phyloP scores from a whole-genome alignment of 2,797 vertebrate species.

The Bucorvus abyssinicus region DNA sequence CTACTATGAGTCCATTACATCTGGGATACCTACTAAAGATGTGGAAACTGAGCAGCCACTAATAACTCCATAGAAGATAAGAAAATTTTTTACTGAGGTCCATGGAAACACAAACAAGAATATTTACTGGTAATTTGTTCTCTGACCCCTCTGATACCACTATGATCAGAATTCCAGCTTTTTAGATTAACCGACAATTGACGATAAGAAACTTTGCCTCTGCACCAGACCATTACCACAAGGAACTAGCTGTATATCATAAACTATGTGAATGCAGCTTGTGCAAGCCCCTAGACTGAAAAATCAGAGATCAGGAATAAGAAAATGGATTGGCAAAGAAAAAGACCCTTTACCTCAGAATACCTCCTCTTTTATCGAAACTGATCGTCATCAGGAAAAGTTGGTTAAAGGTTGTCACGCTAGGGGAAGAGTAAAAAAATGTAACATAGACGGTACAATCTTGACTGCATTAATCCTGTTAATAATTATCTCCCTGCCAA shows the following conservation, averaged over 20 bases:
- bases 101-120: background rate
- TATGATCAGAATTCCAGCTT: background rate
- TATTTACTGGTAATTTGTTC: background rate
- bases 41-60: background rate
- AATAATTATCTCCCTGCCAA: constrained; percentile 30
- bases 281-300: background rate
- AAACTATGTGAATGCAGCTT: background rate
- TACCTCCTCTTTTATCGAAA: background rate
- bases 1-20: background rate
- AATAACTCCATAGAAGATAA: background rate
- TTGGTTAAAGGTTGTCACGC: background rate
- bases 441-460: background rate
- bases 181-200: background rate
- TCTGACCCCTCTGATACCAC: background rate
- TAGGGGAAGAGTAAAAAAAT: background rate
- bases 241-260: background rate
- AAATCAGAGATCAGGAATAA: background rate
- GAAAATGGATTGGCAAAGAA: background rate
- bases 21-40: background rate
- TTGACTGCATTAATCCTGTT: constrained; percentile 25
- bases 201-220: background rate
- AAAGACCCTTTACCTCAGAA: background rate
- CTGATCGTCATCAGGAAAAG: background rate
- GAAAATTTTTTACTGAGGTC: background rate
- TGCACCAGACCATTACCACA: background rate